Evolutionary conservation across 2,113 vertebrate genomes (phyloP), one percentile per base, ranked within the genome.

Genomic region (Mastomys natalensis): DNA sequence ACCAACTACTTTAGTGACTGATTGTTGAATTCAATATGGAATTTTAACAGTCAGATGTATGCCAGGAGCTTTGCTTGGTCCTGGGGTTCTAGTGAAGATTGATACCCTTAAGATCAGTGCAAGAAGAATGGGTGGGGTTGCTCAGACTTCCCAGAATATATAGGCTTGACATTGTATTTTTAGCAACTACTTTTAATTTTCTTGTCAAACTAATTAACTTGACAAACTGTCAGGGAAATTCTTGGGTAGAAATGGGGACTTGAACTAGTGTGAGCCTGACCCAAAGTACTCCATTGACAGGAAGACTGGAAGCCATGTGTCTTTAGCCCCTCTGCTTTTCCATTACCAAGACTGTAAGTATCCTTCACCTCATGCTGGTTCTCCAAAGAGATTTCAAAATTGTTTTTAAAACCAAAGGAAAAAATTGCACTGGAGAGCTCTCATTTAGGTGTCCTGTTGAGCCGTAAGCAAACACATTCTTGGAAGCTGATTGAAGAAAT

Each of bases 361-460:
- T 90, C 77, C 48, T 90, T 81, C 66, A 85, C n/a, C 80, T 97
- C 94, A 81, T 40, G 70, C 88, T 93, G 88, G 58, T 68, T 91
- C 74, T 70, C 26, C 72, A 90, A 95, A 96, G 31, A 70, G 62
- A 92, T 40, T 60, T 62, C 34, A 87, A 92, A 94, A 48, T 77
- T 93, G 95, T 95, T 95, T 84, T 66, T 90, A 91, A 96, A 95
- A 64, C 81, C 3, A 1, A 94, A 93, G 77, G 55, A 90, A 90
- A 80, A 97, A 95, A 95, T 89, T 94, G 87, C 80, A 70, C 80
- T 91, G 92, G 93, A 93, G 89, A 94, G 55, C 77, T 91, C 87
- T 97, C 78, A 55, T 66, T 95, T 97, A 89, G 92, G 37, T 91
- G 85, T 97, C 89, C 89, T 90, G 90, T 62, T 92, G 91, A 58